Base-by-base conservation (phyloP, 2,113 vertebrate species). In the Sceloporus undulatus region DNA sequence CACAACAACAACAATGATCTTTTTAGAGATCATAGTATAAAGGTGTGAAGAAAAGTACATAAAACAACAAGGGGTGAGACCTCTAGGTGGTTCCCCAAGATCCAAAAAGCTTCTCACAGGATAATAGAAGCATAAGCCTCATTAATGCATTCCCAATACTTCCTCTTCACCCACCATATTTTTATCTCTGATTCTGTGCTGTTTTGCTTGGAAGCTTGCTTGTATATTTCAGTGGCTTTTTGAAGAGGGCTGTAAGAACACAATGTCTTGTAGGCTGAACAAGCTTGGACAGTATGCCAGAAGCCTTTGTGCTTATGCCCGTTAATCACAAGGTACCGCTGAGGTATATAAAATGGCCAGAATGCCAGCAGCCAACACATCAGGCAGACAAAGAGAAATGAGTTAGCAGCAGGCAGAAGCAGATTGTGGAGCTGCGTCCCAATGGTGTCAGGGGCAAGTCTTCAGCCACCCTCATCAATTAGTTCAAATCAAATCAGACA, bases 251-350 rank as follows among this genome's bases (percentile, higher is more conserved):
- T 82, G 87, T 75, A 38, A 56, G 48, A 93, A 78, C 89, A 84
- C 90, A 91, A 88, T 92, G 92, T 88, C 91, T 91, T 91, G 88
- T 83, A 85, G 88, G 90, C 90, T 0, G 0, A 83, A 74, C 86
- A 91, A 92, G 86, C 88, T 91, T 80, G 86, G 92, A 91, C 92
- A 92, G 73, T 29, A 0, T 10, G 0, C 89, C 94, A 93, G 88
- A 84, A 93, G 77, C 70, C 88, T 93, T 91, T 94, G 82, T 93
- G 87, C 84, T 89, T 90, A 91, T 91, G 89, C 90, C 90, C 91
- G 92, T 94, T 96, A 93, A 95, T 93, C 95, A 92, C 85, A 94
- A 94, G 89, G 90, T 94, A 88, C 89, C 91, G 19, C 88, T 42
- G 92, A 94, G 92, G 92, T 96, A 91, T 90, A 91, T 74, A 87